phyloP scores from a whole-genome alignment of 1,140 invertebrate genomes.

The Homalodisca vitripennis region DNA sequence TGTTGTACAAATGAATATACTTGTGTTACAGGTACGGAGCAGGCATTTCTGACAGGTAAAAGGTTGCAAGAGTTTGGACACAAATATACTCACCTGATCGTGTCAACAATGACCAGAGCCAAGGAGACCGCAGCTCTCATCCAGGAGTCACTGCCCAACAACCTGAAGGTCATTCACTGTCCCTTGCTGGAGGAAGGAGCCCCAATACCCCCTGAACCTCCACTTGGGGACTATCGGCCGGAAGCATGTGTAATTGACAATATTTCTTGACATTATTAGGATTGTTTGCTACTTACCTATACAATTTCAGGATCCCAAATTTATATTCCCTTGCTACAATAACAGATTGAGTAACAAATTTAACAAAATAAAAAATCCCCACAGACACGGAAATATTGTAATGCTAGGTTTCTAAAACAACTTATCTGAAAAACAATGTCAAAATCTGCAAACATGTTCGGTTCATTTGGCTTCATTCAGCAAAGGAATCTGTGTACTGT shows the following conservation, averaged over 20 bases:
- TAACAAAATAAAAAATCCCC: too few species aligned
- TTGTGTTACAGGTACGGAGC: conserved; percentile 65
- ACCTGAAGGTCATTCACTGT: conserved; percentile 60
- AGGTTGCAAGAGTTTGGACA: conserved; percentile 71
- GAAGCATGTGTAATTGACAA: conserved; percentile 73
- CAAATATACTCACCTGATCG: conserved; percentile 74
- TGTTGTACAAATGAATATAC: background rate
- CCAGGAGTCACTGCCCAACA: conserved; percentile 38
- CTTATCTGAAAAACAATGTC: too few species aligned
- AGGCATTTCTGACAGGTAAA: conserved; percentile 80
- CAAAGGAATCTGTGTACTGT: too few species aligned
- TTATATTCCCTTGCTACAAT: too few species aligned
- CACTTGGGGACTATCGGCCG: conserved; percentile 80
- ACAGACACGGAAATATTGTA: too few species aligned
- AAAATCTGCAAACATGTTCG: too few species aligned
- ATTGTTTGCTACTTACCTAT: too few species aligned
- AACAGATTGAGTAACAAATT: too few species aligned
- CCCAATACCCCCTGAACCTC: conserved; percentile 93
- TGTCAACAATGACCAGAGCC: conserved; percentile 90
- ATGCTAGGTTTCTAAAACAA: too few species aligned
- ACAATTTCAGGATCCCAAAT: too few species aligned
- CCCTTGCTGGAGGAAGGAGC: conserved; percentile 90
- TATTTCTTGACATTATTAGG: too few species aligned
- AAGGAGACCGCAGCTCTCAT: conserved; percentile 47
- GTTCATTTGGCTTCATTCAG: too few species aligned